Evolutionary conservation across 2,888 invertebrate species (phyloP), one percentile per base, ranked within the genome.

Genomic region (Zootermopsis nevadensis): DNA sequence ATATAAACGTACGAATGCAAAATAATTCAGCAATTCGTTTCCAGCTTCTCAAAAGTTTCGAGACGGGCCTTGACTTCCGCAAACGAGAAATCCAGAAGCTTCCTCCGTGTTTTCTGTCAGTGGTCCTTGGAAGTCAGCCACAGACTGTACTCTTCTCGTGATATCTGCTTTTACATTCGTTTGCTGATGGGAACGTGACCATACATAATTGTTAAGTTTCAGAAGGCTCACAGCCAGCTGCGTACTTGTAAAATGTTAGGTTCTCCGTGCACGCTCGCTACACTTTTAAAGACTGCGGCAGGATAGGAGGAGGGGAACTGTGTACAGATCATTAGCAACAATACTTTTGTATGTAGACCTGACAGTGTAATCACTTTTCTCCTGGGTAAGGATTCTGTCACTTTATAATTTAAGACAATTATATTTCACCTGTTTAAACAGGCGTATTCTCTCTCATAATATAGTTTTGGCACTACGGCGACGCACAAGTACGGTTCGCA

Each of bases 141-240:
- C 27, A 31, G 76, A 76, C 27, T 76, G 76, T 76, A 76, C 76
- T 42, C n/a, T 42, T 42, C 35, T 76, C 27, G 42, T 42, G 76
- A 76, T 38, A 76, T 76, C 42, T 76, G 76, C 42, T 76, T 76
- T 76, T 76, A 76, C n/a, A 42, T 76, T 76, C 42, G 76, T 76
- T 76, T 76, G 42, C 76, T 42, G 38, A 76, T 42, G 31, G 27
- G 48, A 76, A 76, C 76, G 76, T 76, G 76, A 76, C 76, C 76
- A 27, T 38, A 76, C 76, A 76, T 76, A 76, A 76, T 76, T 76
- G 42, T 76, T 15, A 76, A 76, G 76, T 38, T 27, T 76, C n/a
- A 76, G 76, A 76, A 38, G 48, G 48, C 38, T 42, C 76, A 27
- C 27, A 31, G 42, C 38, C 24, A 42, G 76, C 76, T 76, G 42